These are phyloP conservation scores for Astreopora myriophthalma DNA, from an alignment of 64 coral and sea anemone genomes.

Conservation along the genomic window DNA sequence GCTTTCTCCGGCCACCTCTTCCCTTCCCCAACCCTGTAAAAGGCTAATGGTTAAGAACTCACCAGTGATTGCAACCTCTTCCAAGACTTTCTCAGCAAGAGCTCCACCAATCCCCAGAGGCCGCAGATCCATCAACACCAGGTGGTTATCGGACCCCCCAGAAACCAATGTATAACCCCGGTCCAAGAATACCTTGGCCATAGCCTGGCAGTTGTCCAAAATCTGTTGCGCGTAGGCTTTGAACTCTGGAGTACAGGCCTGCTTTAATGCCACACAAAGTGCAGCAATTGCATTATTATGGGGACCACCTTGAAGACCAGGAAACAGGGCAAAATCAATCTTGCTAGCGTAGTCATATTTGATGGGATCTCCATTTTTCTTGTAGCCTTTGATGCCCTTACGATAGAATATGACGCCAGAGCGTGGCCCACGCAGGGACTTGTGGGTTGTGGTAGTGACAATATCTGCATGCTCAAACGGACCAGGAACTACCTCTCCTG, in stretches of 20 bases:
- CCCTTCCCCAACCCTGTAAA: too few relatives aligned
- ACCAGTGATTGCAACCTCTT: constrained; percentile 95
- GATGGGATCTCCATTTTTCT: constrained; percentile 96
- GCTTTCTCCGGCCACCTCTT: too few relatives aligned
- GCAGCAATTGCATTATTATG: constrained; percentile 98
- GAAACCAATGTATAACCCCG: constrained; percentile 90
- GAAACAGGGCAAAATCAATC: constrained; percentile 87
- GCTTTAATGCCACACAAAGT: constrained; percentile 85
- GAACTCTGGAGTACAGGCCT: constrained; percentile 86
- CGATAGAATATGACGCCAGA: constrained; percentile 97
- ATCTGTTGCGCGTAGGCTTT: constrained; percentile 94
- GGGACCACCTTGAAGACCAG: constrained; percentile 93
- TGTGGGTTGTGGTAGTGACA: constrained; percentile 98
- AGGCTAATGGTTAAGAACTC: not conserved
- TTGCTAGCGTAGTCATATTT: constrained; percentile 91
- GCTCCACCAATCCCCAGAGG: constrained; percentile 92
- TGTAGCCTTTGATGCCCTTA: constrained; percentile 96
- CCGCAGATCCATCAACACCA: constrained; percentile 88
- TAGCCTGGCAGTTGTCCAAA: constrained; percentile 81
- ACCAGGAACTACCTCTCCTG: constrained; percentile 70
- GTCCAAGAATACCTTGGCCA: constrained; percentile 79
- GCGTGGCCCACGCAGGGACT: constrained; percentile 89
- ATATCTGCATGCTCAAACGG: constrained; percentile 95
- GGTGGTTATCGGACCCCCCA: constrained; percentile 91
- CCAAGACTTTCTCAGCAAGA: constrained; percentile 88